These are phyloP conservation scores for Anser brachyrhynchus DNA, from an alignment of 2,113 vertebrate species.

Conservation along the genomic window DNA sequence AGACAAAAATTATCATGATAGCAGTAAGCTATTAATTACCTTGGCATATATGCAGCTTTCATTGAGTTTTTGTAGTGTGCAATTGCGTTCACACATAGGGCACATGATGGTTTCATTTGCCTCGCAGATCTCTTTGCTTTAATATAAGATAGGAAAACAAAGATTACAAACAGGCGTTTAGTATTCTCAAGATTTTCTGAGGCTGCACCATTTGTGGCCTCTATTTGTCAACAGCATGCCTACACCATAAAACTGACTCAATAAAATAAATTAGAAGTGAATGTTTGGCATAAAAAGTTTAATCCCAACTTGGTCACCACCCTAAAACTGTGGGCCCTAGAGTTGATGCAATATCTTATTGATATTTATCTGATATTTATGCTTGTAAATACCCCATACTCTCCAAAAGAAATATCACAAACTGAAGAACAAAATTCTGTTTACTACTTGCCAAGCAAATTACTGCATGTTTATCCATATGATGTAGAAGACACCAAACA, in stretches of 20 bases:
- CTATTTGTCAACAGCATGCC: neutral
- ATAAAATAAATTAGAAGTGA: neutral
- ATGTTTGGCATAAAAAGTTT: neutral
- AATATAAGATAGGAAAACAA: constrained; percentile 3
- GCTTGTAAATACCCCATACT: neutral
- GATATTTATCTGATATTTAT: too few species aligned
- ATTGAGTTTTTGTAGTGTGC: constrained; percentile 89
- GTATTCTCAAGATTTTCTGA: neutral
- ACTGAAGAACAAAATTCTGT: neutral
- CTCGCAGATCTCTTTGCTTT: constrained; percentile 96
- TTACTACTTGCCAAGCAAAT: neutral
- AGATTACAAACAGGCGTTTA: neutral
- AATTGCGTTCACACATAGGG: constrained; percentile 94
- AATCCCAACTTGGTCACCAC: neutral
- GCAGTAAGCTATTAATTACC: constrained; percentile 71
- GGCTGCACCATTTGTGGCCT: neutral
- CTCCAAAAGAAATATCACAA: neutral
- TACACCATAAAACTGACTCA: neutral
- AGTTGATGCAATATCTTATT: neutral
- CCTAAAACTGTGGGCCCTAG: neutral
- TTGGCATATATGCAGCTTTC: constrained; percentile 97
- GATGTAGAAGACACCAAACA: fast-evolving
- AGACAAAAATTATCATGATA: neutral
- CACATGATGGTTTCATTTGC: constrained; percentile 95
- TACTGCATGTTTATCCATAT: neutral